phyloP scores from a whole-genome alignment of 2,797 vertebrate species.

The Parambassis ranga region DNA sequence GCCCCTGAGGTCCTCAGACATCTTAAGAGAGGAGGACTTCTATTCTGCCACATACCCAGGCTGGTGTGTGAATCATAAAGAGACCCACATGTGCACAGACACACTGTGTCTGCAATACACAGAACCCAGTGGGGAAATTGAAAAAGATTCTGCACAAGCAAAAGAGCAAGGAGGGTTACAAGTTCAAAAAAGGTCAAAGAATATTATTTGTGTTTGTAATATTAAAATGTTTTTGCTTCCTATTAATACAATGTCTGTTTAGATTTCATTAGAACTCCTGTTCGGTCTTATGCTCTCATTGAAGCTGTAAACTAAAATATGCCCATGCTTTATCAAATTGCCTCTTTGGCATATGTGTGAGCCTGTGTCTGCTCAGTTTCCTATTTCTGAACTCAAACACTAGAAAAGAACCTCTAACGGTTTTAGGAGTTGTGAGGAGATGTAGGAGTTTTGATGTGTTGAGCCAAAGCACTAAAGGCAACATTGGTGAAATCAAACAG shows the following conservation, averaged over 20 bases:
- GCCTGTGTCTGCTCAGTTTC: constrained; percentile 20
- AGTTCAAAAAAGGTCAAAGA: constrained; percentile 3
- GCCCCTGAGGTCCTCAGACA: constrained; percentile 68
- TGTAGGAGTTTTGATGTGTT: constrained; percentile 57
- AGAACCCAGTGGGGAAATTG: constrained; percentile 25
- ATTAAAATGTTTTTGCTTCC: too few species aligned
- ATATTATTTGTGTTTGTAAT: neutral
- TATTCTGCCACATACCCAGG: constrained; percentile 46
- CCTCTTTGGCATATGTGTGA: constrained; percentile 17
- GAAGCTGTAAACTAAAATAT: constrained; percentile 15
- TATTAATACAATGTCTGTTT: constrained; percentile 4
- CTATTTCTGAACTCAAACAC: constrained; percentile 40
- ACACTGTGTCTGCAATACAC: constrained; percentile 35
- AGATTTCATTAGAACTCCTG: neutral
- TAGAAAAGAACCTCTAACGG: constrained; percentile 49
- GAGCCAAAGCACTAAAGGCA: constrained; percentile 58
- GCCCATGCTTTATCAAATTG: constrained; percentile 27
- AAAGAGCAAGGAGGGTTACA: constrained; percentile 24
- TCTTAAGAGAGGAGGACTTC: constrained; percentile 63
- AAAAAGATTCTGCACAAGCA: constrained; percentile 33
- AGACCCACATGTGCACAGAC: constrained; percentile 1
- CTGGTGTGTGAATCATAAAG: constrained; percentile 41
- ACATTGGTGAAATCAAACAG: constrained; percentile 62
- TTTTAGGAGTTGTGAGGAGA: constrained; percentile 50
- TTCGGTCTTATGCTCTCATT: neutral